Evolutionary conservation across 2,797 vertebrate genomes (phyloP).

Genomic region (Apogon hyalosoma): DNA sequence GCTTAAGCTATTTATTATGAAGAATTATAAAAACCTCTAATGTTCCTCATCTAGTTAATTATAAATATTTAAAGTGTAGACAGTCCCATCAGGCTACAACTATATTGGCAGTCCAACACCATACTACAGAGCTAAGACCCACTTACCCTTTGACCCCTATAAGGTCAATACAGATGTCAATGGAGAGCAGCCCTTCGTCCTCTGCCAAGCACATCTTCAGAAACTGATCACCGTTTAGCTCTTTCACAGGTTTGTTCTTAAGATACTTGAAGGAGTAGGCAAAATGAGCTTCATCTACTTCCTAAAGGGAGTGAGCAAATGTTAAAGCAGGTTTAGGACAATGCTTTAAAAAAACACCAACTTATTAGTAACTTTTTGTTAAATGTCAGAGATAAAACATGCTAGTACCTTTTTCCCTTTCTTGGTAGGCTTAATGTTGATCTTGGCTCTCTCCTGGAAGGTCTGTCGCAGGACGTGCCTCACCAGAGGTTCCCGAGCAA

Average conservation of each 20-base stretch:
- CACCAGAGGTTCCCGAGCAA: constrained; percentile 96
- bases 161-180: constrained; percentile 97
- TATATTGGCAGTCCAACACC: neutral
- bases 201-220: constrained; percentile 96
- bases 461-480: constrained; percentile 97
- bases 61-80: neutral
- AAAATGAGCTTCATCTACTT: constrained; percentile 96
- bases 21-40: neutral
- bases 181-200: constrained; percentile 91
- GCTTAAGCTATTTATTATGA: constrained; percentile 1
- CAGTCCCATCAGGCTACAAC: no score
- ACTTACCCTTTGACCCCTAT: constrained; percentile 96
- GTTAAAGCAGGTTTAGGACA: neutral
- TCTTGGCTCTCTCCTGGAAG: constrained; percentile 97
- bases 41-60: constrained; percentile 5
- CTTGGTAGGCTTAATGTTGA: constrained; percentile 96
- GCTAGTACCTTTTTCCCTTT: constrained; percentile 94
- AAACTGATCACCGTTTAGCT: constrained; percentile 96
- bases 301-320: constrained; percentile 78
- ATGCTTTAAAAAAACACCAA: no score
- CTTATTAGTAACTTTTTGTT: neutral
- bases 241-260: constrained; percentile 98
- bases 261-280: constrained; percentile 98
- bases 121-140: neutral
- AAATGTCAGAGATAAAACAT: neutral